These are phyloP conservation scores for Megaceryle alcyon DNA, from an alignment of 2,797 vertebrate genomes.

Conservation along the genomic window DNA sequence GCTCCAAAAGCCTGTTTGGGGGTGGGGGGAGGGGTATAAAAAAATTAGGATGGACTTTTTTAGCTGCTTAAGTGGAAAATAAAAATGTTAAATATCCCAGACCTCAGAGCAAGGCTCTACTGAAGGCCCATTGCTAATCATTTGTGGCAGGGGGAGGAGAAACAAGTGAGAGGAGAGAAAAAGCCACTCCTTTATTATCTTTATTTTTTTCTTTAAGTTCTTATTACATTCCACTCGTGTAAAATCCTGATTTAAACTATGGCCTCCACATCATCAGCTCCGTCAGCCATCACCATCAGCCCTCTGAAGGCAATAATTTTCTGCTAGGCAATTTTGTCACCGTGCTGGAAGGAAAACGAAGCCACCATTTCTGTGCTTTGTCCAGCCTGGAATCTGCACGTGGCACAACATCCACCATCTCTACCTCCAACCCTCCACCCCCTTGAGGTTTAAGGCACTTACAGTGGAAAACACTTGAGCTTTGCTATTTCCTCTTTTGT, in stretches of 20 bases:
- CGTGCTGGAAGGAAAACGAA: constrained; percentile 22
- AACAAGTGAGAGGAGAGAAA: neutral
- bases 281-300: neutral
- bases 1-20: neutral
- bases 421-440: neutral
- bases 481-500: neutral
- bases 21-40: neutral
- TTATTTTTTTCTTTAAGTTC: neutral
- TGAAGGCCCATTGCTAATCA: neutral
- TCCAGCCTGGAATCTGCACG: neutral
- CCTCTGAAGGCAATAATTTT: constrained; percentile 38
- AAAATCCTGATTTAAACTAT: constrained; percentile 9
- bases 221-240: neutral
- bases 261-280: constrained; percentile 39
- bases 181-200: neutral
- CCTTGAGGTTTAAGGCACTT: neutral
- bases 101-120: neutral
- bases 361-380: neutral
- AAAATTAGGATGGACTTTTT: neutral
- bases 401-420: neutral
- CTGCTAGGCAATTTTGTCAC: constrained; percentile 52
- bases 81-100: neutral
- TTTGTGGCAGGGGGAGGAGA: neutral
- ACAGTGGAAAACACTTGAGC: neutral
- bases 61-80: neutral